A percentile compares a stretch with the other conserved stretches of the same genome.
Conservation (phyloP, 2,888 invertebrate species). For the Ctenicera cuprea region DNA sequence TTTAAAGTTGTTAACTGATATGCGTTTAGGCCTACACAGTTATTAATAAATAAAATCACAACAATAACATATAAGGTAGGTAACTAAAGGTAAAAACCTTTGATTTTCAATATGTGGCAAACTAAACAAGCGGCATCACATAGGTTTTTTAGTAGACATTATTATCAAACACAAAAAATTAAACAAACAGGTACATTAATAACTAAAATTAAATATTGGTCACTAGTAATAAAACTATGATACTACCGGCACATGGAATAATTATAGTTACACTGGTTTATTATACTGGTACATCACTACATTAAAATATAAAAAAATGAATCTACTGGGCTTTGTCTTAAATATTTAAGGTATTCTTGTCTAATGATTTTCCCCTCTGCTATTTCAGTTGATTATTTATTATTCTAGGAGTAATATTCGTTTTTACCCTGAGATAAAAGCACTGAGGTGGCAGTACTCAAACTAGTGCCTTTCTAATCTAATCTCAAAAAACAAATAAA, state of each 20-base stretch:
- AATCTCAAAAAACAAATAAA: too few relatives aligned
- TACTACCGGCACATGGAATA: background rate
- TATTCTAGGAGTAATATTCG: too few relatives aligned
- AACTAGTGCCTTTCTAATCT: too few relatives aligned
- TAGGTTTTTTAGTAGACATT: conserved; percentile 1
- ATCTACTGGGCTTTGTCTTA: too few relatives aligned
- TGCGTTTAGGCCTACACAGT: conserved; percentile 25
- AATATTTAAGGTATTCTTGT: too few relatives aligned
- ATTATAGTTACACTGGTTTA: too few relatives aligned
- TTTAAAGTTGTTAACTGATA: conserved; percentile 4
- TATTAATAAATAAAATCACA: conserved; percentile 27
- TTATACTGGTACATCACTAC: too few relatives aligned
- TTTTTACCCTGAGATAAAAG: too few relatives aligned
- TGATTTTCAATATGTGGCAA: conserved; percentile 14
- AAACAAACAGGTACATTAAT: conserved; percentile 3
- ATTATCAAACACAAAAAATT: background rate
- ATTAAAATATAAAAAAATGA: too few relatives aligned
- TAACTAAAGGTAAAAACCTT: conserved; percentile 25
- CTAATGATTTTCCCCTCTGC: too few relatives aligned
- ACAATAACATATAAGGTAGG: conserved; percentile 20
- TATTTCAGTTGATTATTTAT: too few relatives aligned
- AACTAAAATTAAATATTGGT: background rate
- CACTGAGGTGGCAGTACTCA: too few relatives aligned
- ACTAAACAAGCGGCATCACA: conserved; percentile 31
- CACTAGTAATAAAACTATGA: background rate